Evolutionary conservation across 1,140 invertebrate genomes (phyloP).

Genomic region (Heliothis subflexa): DNA sequence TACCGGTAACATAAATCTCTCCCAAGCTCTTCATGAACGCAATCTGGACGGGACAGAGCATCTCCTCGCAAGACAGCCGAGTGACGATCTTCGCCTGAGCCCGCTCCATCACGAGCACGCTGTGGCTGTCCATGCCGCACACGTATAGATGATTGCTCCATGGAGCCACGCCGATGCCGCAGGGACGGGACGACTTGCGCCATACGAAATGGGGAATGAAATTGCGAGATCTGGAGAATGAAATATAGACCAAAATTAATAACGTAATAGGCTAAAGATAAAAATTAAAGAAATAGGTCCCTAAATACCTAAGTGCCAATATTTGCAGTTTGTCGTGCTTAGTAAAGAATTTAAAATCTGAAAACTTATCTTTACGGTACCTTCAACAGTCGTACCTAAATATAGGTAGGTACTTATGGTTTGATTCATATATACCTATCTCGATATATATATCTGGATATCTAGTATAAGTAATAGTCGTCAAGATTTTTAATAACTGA

Average conservation of each 20-base stretch:
- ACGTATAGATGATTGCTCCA: conserved; percentile 88
- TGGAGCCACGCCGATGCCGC: conserved; percentile 87
- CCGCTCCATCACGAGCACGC: conserved; percentile 87
- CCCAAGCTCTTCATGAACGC: conserved; percentile 88
- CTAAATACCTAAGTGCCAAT: not conserved
- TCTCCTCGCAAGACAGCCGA: conserved; percentile 85
- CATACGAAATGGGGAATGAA: conserved; percentile 85
- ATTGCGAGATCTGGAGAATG: conserved; percentile 73
- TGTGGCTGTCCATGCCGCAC: conserved; percentile 86
- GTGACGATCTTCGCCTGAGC: conserved; percentile 84
- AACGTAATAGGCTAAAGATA: too few relatives aligned
- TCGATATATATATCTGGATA: too few relatives aligned
- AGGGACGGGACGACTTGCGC: conserved; percentile 87
- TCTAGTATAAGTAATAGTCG: too few relatives aligned
- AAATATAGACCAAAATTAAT: not conserved
- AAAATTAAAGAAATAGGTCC: not conserved
- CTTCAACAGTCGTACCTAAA: too few relatives aligned
- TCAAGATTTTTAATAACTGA: too few relatives aligned
- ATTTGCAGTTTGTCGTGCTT: too few relatives aligned
- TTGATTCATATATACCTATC: too few relatives aligned
- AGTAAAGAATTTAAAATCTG: too few relatives aligned
- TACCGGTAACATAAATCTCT: conserved; percentile 89
- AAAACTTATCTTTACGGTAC: too few relatives aligned
- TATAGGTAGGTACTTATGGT: too few relatives aligned
- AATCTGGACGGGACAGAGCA: conserved; percentile 89